Evolutionary conservation across 1,140 invertebrate species (phyloP).

Genomic region (Drosophila lowei): DNA sequence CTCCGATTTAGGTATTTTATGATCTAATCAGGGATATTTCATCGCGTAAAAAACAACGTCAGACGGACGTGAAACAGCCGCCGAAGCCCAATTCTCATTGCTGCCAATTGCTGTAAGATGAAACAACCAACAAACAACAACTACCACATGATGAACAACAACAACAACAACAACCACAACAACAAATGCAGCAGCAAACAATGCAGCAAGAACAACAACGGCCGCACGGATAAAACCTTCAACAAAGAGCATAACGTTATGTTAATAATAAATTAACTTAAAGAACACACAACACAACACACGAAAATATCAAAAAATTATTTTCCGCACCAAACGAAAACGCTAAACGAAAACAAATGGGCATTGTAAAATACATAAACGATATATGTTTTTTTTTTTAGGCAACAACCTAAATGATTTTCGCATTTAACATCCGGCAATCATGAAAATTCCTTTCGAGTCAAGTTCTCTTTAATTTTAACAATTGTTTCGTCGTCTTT

Average conservation of each 20-base stretch:
- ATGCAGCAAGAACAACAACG: slow-evolving; percentile 33
- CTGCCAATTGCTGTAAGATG: slow-evolving; percentile 83
- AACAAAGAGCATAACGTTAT: slow-evolving; percentile 34
- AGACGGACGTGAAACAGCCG: slow-evolving; percentile 81
- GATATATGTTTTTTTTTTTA: slow-evolving; percentile 44
- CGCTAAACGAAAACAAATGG: slow-evolving; percentile 34
- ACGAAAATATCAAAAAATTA: slow-evolving; percentile 57
- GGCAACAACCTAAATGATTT: slow-evolving; percentile 13
- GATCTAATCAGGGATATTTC: slow-evolving; percentile 83
- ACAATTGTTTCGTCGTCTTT: slow-evolving; percentile 7
- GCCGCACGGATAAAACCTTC: slow-evolving; percentile 49
- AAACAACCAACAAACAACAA: slow-evolving; percentile 7
- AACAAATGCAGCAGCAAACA: slow-evolving; percentile 11
- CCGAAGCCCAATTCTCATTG: slow-evolving; percentile 82
- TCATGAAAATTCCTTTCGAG: slow-evolving; percentile 1
- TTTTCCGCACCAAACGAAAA: slow-evolving; percentile 44
- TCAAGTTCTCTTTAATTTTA: background rate
- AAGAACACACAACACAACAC: slow-evolving; percentile 24
- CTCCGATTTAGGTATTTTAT: slow-evolving; percentile 75
- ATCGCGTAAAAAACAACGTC: slow-evolving; percentile 83
- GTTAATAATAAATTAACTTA: slow-evolving; percentile 44
- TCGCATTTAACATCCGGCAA: background rate
- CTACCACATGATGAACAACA: slow-evolving; percentile 12
- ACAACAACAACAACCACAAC: slow-evolving; percentile 20
- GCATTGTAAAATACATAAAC: slow-evolving; percentile 53